These are phyloP conservation scores for Odocoileus hemionus DNA, from an alignment of 2,113 vertebrate species.

Conservation along the genomic window DNA sequence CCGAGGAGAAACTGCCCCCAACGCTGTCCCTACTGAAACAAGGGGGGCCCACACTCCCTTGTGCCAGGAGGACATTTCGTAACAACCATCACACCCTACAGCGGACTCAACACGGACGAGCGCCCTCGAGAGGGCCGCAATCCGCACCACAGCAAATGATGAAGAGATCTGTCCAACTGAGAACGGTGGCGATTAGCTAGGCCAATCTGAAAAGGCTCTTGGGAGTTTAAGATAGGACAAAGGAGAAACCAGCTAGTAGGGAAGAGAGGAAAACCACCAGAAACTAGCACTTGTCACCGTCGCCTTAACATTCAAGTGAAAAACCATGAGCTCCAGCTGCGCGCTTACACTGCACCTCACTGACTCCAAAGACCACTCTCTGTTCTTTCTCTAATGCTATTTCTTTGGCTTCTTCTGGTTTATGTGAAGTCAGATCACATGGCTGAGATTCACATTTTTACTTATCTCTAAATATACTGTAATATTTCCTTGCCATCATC, in stretches of 20 bases:
- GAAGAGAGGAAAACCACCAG: neutral
- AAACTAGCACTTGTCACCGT: neutral
- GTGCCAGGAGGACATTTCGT: neutral
- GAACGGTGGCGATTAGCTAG: neutral
- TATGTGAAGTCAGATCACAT: neutral
- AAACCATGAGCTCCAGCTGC: neutral
- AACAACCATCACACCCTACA: neutral
- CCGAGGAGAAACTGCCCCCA: neutral
- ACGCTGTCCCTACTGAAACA: neutral
- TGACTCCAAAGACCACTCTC: neutral
- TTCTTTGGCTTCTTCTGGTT: neutral
- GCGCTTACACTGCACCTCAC: neutral
- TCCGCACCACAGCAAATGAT: neutral
- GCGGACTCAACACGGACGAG: neutral
- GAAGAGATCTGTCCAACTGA: neutral
- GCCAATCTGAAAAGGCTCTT: neutral
- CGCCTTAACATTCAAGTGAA: neutral
- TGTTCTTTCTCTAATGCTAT: neutral
- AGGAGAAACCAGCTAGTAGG: neutral
- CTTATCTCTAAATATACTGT: neutral
- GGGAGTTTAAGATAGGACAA: slow-evolving; percentile 11
- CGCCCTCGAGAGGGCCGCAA: neutral
- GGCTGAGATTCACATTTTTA: neutral
- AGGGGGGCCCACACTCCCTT: neutral
- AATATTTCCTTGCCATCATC: neutral